Evolutionary conservation across 2,888 invertebrate species (phyloP).

Genomic region (Eledone cirrhosa): DNA sequence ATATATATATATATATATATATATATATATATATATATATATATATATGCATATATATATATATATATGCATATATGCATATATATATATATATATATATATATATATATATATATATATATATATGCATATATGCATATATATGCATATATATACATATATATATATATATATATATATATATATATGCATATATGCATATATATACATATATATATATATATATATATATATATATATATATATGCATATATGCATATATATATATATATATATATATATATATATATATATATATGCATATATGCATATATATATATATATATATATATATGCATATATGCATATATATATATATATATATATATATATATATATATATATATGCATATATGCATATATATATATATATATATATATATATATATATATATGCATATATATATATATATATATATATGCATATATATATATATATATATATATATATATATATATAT

Average conservation of each 20-base stretch:
- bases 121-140: background rate
- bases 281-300: background rate
- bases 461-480: no score
- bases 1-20: no score
- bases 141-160: background rate
- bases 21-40: no score
- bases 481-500: no score
- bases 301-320: background rate
- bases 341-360: background rate
- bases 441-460: no score
- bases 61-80: no score
- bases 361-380: background rate
- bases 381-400: background rate
- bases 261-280: background rate
- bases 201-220: background rate
- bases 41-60: no score
- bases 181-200: background rate
- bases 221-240: background rate
- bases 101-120: no score
- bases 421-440: no score
- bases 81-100: no score
- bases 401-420: no score
- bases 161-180: background rate
- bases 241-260: background rate
- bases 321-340: fast-evolving